Conservation (phyloP, 1,140 invertebrate genomes). For the Yoshiicerus persimilis region DNA sequence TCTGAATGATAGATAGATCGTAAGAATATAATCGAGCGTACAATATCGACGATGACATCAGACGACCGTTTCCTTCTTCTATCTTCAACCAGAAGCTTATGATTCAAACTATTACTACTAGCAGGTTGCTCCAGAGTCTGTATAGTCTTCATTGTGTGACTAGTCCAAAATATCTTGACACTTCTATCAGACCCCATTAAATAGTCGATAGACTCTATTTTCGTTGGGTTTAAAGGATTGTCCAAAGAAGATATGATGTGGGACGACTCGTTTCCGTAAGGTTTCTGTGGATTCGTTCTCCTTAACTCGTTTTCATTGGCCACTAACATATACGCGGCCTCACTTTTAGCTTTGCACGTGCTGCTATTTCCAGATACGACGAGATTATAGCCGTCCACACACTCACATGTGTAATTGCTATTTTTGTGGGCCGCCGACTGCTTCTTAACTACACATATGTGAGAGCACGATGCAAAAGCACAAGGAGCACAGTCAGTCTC, state of each 20-base stretch:
- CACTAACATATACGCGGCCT: slow-evolving; percentile 62
- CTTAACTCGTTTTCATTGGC: slow-evolving; percentile 66
- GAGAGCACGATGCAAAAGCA: slow-evolving; percentile 71
- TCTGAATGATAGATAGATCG: slow-evolving; percentile 15
- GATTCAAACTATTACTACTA: slow-evolving; percentile 23
- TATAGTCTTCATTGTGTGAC: slow-evolving; percentile 28
- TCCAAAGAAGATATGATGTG: slow-evolving; percentile 14
- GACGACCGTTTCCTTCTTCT: slow-evolving; percentile 18
- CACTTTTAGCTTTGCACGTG: slow-evolving; percentile 49
- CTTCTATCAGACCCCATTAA: slow-evolving; percentile 28
- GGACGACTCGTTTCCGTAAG: slow-evolving; percentile 55
- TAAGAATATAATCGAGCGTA: slow-evolving; percentile 24
- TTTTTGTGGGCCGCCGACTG: neutral
- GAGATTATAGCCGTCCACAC: neutral
- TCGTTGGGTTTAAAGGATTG: slow-evolving; percentile 53
- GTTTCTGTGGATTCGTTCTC: slow-evolving; percentile 64
- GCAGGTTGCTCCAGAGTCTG: slow-evolving; percentile 18
- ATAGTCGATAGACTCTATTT: slow-evolving; percentile 61
- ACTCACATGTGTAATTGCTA: slow-evolving; percentile 64
- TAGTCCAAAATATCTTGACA: slow-evolving; percentile 44
- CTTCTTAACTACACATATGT: slow-evolving; percentile 70
- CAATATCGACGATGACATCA: slow-evolving; percentile 32
- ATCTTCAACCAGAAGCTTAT: neutral
- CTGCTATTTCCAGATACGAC: neutral
- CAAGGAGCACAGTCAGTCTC: slow-evolving; percentile 55